Conservation (phyloP, 2,113 vertebrate species). For the Notothenia coriiceps region DNA sequence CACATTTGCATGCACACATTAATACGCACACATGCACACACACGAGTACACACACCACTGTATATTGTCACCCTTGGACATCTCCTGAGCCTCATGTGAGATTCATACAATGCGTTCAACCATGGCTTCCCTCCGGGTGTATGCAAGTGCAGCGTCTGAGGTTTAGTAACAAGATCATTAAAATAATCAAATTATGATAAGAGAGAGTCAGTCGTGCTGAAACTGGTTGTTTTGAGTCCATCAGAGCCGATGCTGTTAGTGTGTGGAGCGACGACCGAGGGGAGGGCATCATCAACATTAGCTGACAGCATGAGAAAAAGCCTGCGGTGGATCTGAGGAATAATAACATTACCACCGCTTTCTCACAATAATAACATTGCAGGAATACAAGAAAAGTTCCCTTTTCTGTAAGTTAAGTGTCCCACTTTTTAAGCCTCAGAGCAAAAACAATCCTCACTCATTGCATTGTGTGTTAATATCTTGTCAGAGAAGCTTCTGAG, state of each 20-base stretch:
- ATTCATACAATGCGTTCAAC: conserved; percentile 76
- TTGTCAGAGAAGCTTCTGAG: conserved; percentile 51
- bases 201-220: conserved; percentile 82
- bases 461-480: conserved; percentile 57
- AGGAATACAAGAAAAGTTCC: conserved; percentile 65
- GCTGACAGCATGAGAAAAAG: conserved; percentile 72
- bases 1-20: conserved; percentile 38
- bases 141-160: conserved; percentile 74
- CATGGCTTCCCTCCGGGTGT: conserved; percentile 73
- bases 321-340: conserved; percentile 70
- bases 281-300: conserved; percentile 78
- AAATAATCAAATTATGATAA: conserved; percentile 89
- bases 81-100: conserved; percentile 74
- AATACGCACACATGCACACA: conserved; percentile 18
- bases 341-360: conserved; percentile 74
- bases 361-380: conserved; percentile 71
- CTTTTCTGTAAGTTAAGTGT: conserved; percentile 57
- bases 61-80: conserved; percentile 69
- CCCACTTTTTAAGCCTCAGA: conserved; percentile 59
- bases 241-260: conserved; percentile 69
- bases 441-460: conserved; percentile 57
- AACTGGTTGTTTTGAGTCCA: conserved; percentile 79
- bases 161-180: conserved; percentile 85
- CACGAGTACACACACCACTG: conserved; percentile 30
- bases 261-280: conserved; percentile 51